Evolutionary conservation across 1,140 invertebrate species (phyloP).

Genomic region (Pteromalus puparum): DNA sequence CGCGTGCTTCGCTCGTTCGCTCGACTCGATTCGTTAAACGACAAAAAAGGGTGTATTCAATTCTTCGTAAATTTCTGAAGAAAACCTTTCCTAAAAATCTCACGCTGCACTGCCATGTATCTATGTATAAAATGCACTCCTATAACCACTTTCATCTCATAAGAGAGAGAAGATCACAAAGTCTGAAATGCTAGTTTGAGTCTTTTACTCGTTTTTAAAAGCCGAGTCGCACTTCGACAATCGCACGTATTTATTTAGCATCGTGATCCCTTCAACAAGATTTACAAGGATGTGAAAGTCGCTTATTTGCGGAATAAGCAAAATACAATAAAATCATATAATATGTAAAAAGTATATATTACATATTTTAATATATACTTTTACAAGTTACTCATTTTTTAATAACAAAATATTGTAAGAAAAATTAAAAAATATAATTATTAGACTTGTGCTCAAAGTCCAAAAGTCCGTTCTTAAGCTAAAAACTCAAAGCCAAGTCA

Average conservation of each 20-base stretch:
- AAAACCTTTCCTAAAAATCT: not conserved
- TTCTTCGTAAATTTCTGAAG: not conserved
- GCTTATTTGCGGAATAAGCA: slow-evolving; percentile 17
- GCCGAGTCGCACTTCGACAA: not conserved
- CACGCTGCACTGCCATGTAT: slow-evolving; percentile 29
- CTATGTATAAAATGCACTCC: slow-evolving; percentile 4
- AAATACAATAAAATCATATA: not conserved
- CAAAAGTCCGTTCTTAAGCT: slow-evolving; percentile 12
- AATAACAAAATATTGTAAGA: not conserved
- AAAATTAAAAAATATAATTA: slow-evolving; percentile 1
- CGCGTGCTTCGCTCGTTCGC: slow-evolving; percentile 26
- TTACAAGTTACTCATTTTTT: slow-evolving; percentile 14
- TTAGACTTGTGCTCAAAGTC: slow-evolving; percentile 8
- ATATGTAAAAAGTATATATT: not conserved
- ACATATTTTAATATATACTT: no score
- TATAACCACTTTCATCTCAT: slow-evolving; percentile 22
- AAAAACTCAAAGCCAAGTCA: not conserved
- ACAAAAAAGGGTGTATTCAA: slow-evolving; percentile 19
- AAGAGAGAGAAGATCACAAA: slow-evolving; percentile 47
- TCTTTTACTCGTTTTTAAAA: slow-evolving; percentile 23
- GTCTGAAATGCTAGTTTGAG: slow-evolving; percentile 31
- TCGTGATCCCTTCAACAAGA: not conserved
- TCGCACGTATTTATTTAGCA: slow-evolving; percentile 25
- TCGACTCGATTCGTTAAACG: slow-evolving; percentile 4
- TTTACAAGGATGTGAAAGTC: slow-evolving; percentile 11